Evolutionary conservation across 2,888 invertebrate species (phyloP).

Genomic region (Drosophila fulvimacula): DNA sequence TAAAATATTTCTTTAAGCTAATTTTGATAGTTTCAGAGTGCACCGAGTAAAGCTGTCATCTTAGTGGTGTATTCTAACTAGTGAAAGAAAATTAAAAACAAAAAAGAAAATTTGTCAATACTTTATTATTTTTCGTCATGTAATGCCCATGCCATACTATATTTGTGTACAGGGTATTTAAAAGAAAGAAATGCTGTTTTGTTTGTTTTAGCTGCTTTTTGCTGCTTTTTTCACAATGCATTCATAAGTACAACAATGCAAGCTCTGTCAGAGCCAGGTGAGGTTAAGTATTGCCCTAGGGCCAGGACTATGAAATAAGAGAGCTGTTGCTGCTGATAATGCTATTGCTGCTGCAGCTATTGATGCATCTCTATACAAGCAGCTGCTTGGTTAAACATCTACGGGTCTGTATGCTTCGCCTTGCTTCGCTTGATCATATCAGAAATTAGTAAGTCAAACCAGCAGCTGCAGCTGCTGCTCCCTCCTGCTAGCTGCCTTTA

Average conservation of each 20-base stretch:
- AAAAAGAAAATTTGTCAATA: too few relatives aligned
- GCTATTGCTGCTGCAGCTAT: neutral
- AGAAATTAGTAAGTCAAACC: constrained; percentile 75
- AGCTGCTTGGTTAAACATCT: constrained; percentile 21
- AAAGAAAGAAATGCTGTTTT: constrained; percentile 29
- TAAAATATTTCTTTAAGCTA: too few relatives aligned
- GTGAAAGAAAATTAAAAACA: too few relatives aligned
- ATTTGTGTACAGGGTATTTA: constrained; percentile 19
- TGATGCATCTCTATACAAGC: constrained; percentile 5
- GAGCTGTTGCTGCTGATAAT: neutral
- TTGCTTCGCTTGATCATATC: constrained; percentile 74
- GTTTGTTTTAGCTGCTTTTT: constrained; percentile 3
- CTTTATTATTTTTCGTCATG: neutral
- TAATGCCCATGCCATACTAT: too few relatives aligned
- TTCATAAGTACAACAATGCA: constrained; percentile 50
- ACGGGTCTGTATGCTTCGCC: constrained; percentile 29
- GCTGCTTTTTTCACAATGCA: constrained; percentile 31
- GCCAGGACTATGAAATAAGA: constrained; percentile 3
- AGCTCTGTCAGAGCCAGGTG: constrained; percentile 24
- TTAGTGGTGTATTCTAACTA: too few relatives aligned
- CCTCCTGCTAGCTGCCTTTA: neutral
- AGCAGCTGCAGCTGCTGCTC: neutral
- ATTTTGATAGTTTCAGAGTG: neutral
- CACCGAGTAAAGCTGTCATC: too few relatives aligned
- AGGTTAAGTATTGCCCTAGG: constrained; percentile 36